Evolutionary conservation across 2,888 invertebrate species (phyloP), one percentile per base, ranked within the genome.

Genomic region (Panopea generosa): DNA sequence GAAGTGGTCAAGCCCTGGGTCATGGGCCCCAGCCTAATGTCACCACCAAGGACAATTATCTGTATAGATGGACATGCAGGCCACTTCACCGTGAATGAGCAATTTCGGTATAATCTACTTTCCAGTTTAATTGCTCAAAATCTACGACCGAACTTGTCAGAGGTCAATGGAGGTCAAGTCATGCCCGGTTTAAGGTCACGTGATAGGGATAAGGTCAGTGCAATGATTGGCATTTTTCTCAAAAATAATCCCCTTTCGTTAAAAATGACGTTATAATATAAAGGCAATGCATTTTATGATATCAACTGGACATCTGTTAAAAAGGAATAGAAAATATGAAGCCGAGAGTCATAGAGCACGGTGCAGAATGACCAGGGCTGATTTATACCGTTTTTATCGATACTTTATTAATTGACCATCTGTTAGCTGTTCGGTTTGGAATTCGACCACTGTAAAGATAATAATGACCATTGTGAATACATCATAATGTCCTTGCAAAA

Each of bases 31-130:
- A 65, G 71, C 61, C 63, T 59, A 68, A 52, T 69, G 71, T 72
- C 79, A 71, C 45, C 65, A 3, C 26, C 38, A 27, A 50, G 66
- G 63, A 56, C 59, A 65, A 56, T 60, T 65, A 63, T 63, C 72
- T 29, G 53, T 18, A 50, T 52, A 59, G 72, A 60, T 65, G 57
- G 56, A 60, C 68, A 56, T 47, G 60, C 43, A 65, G 66, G 57
- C 57, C 79, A 68, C 52, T 69, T 47, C 60, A 40, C 53, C 61
- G 66, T 73, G 70, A 74, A 76, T 72, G 56, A 60, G 59, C 76
- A 80, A 80, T 80, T 80, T 67, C 71, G 55, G 67, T 70, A 80
- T 80, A 80, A 80, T 80, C 73, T 80, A 80, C 80, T 73, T 38
- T 50, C 55, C 53, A 52, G 63, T 80, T 80, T 80, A 80, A 80